Evolutionary conservation across 53 echinoderm and acorn worm genomes (phyloP), one percentile per base, ranked within the genome.

Genomic region (Arbacia lixula): DNA sequence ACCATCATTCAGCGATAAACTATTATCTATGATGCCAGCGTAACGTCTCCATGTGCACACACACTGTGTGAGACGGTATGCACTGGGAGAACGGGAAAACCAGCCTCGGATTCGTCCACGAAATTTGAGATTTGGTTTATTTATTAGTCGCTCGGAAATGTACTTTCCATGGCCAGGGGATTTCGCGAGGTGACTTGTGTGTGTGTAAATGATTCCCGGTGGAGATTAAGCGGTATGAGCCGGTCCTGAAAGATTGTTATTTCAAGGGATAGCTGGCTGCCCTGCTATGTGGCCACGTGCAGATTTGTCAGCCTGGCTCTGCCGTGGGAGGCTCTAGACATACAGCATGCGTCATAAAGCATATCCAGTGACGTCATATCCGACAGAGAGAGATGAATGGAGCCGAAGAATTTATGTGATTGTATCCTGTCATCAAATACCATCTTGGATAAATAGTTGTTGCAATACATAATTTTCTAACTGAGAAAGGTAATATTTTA

Each of bases 1-100:
- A 20, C 25, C 38, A 78, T 78, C 79, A 78, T 58, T 78, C 79
- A 78, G 35, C 79, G 40, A 60, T 32, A 78, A 60, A 38, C 79
- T 78, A 78, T 78, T 60, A 57, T 60, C 79, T 33, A 24, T 66
- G 37, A n/a, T 36, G 37, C 22, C 38, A 66, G 38, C 66, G 38
- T 66, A n/a, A n/a, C n/a, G n/a, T n/a, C n/a, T n/a, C 24, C 36
- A 27, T 37, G 38, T 38, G 14, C 36, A n/a, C 66, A 66, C 66
- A 66, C 66, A 37, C n/a, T n/a, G n/a, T n/a, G n/a, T n/a, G n/a
- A n/a, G n/a, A n/a, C n/a, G n/a, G n/a, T n/a, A n/a, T n/a, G n/a
- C n/a, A n/a, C n/a, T n/a, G 46, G 46, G 6, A 46, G 6, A 6
- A 46, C 14, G 46, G 46, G 8, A 46, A 46, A 46, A 14, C 46